These are phyloP conservation scores for Amphilophus citrinellus DNA, from an alignment of 2,113 vertebrate genomes.

Conservation along the genomic window DNA sequence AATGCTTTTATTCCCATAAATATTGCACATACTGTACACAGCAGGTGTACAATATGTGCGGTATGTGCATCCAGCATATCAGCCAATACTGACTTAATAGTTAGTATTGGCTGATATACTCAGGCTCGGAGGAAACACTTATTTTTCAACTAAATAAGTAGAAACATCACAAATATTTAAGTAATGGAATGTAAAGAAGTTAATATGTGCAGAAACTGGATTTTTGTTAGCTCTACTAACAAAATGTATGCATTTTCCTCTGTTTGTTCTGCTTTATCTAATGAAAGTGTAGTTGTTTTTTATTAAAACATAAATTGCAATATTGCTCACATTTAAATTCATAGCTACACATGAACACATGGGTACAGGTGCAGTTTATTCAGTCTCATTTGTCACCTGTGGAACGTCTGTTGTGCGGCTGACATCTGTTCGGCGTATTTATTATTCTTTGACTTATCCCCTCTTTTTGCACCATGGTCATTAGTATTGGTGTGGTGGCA, in stretches of 20 bases:
- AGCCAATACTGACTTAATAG: background rate
- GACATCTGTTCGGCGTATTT: conserved; percentile 43
- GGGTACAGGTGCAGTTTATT: conserved; percentile 1
- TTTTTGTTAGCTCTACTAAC: background rate
- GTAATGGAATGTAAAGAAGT: background rate
- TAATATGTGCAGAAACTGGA: conserved; percentile 3
- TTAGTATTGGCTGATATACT: background rate
- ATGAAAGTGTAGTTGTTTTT: background rate
- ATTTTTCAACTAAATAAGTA: background rate
- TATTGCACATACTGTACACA: background rate
- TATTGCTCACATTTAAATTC: background rate
- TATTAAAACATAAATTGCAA: background rate
- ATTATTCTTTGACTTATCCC: conserved; percentile 52
- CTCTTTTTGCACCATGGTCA: conserved; percentile 47
- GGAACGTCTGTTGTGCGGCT: conserved; percentile 4
- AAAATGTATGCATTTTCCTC: background rate
- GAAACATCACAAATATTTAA: background rate
- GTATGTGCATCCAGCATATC: background rate
- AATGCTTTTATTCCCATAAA: background rate
- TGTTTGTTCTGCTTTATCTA: background rate
- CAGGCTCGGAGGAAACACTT: background rate
- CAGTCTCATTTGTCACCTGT: conserved; percentile 32
- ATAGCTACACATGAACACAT: background rate
- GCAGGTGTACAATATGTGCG: background rate
- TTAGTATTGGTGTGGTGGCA: conserved; percentile 65